These are phyloP conservation scores for Phainopepla nitens DNA, from an alignment of 2,113 vertebrate species.

Conservation along the genomic window DNA sequence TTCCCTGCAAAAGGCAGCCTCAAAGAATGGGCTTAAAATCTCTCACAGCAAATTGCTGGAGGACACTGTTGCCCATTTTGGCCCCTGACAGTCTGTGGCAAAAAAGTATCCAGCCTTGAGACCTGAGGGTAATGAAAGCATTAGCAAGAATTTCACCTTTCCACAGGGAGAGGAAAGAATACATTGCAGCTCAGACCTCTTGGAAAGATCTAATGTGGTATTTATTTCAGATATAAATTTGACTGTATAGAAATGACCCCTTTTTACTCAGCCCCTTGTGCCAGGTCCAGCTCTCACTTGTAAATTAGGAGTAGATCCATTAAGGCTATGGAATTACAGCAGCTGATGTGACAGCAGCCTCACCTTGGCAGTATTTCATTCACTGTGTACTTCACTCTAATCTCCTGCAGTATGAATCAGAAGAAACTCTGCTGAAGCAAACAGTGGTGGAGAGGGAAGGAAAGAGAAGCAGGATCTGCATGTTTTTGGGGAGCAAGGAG, in stretches of 20 bases:
- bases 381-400: background rate
- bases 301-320: slow-evolving; percentile 37
- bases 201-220: background rate
- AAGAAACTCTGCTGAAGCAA: background rate
- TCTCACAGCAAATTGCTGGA: background rate
- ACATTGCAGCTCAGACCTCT: background rate
- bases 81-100: background rate
- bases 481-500: background rate
- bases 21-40: background rate
- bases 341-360: slow-evolving; percentile 21
- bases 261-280: background rate
- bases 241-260: slow-evolving; percentile 25
- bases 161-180: background rate
- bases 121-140: background rate
- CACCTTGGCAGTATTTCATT: slow-evolving; percentile 9
- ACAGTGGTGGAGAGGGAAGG: background rate
- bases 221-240: slow-evolving; percentile 53
- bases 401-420: background rate
- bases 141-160: background rate
- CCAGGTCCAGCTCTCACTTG: background rate
- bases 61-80: background rate
- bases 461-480: background rate
- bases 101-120: background rate
- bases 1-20: background rate
- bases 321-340: slow-evolving; percentile 15